Evolutionary conservation across 2,113 vertebrate species (phyloP).

Genomic region (Peucedramus taeniatus): DNA sequence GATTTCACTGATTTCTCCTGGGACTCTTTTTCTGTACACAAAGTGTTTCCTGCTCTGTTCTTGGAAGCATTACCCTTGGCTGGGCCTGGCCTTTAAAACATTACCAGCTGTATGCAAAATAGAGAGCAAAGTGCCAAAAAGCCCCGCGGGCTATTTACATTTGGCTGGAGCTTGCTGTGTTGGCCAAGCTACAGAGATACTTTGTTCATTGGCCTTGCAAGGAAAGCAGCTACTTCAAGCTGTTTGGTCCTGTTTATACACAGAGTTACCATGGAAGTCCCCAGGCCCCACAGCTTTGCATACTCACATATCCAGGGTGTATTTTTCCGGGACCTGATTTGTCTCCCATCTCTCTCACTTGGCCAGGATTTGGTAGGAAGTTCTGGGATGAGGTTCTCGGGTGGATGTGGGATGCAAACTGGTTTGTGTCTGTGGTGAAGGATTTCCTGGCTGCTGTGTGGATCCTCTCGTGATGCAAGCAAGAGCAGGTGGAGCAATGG

Average conservation of each 20-base stretch:
- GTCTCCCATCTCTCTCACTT: neutral
- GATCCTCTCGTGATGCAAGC: neutral
- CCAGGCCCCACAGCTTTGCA: neutral
- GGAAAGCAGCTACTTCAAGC: constrained; percentile 56
- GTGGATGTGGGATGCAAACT: neutral
- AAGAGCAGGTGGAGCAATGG: neutral
- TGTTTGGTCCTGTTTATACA: constrained; percentile 44
- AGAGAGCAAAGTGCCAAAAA: constrained; percentile 47
- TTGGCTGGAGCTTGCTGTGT: constrained; percentile 50
- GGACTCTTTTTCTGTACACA: constrained; percentile 25
- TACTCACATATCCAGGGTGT: neutral
- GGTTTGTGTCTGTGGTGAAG: neutral
- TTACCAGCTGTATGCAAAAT: constrained; percentile 65
- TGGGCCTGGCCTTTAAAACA: constrained; percentile 47
- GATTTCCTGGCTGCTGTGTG: neutral
- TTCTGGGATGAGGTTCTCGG: neutral
- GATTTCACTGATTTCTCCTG: constrained; percentile 40
- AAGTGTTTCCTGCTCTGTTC: constrained; percentile 53
- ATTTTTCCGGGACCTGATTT: neutral
- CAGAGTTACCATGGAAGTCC: constrained; percentile 42
- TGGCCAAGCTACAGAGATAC: constrained; percentile 61
- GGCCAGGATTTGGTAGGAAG: neutral
- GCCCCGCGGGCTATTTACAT: constrained; percentile 52
- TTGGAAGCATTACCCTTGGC: constrained; percentile 50
- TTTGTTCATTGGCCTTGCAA: constrained; percentile 27